Percentiles rank a stretch among this genome's conserved stretches.
These are phyloP conservation scores for Drosophila hamatofila DNA, from an alignment of 2,888 invertebrate species.

Conservation along the genomic window DNA sequence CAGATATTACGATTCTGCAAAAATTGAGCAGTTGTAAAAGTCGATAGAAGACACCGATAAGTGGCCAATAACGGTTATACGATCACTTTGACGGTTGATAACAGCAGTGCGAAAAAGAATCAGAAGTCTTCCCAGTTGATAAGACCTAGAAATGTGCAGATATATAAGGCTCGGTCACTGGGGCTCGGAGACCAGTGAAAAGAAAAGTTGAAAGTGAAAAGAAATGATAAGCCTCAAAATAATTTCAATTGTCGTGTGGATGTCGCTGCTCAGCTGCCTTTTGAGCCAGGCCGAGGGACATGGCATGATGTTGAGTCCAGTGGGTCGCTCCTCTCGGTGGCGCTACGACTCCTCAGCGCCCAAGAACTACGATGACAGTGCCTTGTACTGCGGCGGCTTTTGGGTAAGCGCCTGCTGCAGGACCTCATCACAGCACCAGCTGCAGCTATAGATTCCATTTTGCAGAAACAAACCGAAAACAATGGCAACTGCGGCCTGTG, in stretches of 20 bases:
- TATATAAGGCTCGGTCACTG: constrained; percentile 54
- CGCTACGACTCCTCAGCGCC: constrained; percentile 85
- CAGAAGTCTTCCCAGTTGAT: constrained; percentile 47
- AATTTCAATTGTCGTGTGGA: constrained; percentile 15
- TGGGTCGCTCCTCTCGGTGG: constrained; percentile 87
- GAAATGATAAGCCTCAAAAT: constrained; percentile 36
- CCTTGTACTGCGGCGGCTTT: constrained; percentile 87
- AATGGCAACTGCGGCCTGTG: constrained; percentile 87
- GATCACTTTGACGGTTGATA: constrained; percentile 15
- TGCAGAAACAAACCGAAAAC: constrained; percentile 84
- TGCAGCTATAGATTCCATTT: not conserved
- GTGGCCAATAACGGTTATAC: constrained; percentile 27
- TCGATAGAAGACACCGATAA: constrained; percentile 30
- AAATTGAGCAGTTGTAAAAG: constrained; percentile 46
- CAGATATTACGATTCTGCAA: constrained; percentile 33
- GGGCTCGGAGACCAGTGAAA: constrained; percentile 26
- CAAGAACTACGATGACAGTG: constrained; percentile 86
- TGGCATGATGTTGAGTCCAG: constrained; percentile 87
- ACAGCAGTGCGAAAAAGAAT: constrained; percentile 18
- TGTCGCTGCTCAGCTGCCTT: constrained; percentile 9
- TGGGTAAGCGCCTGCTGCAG: constrained; percentile 56
- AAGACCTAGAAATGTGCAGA: constrained; percentile 36
- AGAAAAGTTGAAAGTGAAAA: constrained; percentile 12
- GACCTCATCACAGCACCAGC: not conserved
- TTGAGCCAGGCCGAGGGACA: constrained; percentile 82